These are phyloP conservation scores for Oscheius sp. DNA, from an alignment of 2,888 invertebrate genomes.

Conservation along the genomic window DNA sequence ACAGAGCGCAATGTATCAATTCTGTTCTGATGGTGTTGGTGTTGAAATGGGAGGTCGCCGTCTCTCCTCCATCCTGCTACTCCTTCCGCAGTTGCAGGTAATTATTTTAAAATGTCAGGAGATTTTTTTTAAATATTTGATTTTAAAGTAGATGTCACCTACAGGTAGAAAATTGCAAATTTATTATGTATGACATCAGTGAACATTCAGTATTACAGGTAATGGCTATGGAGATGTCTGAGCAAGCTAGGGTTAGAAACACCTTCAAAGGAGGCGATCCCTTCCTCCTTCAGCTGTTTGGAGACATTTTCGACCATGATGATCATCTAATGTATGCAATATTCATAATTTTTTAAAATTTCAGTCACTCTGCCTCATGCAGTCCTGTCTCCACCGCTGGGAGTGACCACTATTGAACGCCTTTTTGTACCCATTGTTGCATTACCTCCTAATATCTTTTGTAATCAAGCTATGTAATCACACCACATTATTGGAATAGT, in stretches of 20 bases:
- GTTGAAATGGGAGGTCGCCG: slow-evolving; percentile 49
- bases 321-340: slow-evolving; percentile 17
- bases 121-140: no score
- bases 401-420: slow-evolving; percentile 9
- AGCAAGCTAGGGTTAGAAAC: slow-evolving; percentile 60
- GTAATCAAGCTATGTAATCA: background rate
- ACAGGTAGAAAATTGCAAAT: no score
- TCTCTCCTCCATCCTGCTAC: slow-evolving; percentile 59
- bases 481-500: background rate
- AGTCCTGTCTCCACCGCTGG: slow-evolving; percentile 35
- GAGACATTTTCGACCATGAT: slow-evolving; percentile 61
- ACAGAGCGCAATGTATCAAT: slow-evolving; percentile 58
- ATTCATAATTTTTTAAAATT: background rate
- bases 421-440: background rate
- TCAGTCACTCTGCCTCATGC: slow-evolving; percentile 49
- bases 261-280: slow-evolving; percentile 49
- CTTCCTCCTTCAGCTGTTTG: slow-evolving; percentile 62
- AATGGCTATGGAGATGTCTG: slow-evolving; percentile 58
- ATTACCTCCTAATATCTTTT: background rate
- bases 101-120: background rate
- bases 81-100: slow-evolving; percentile 62
- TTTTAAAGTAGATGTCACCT: no score
- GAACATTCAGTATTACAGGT: no score
- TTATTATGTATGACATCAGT: no score
- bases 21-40: slow-evolving; percentile 37